phyloP scores from a whole-genome alignment of 1,140 invertebrate species.

The Heliconius himera region DNA sequence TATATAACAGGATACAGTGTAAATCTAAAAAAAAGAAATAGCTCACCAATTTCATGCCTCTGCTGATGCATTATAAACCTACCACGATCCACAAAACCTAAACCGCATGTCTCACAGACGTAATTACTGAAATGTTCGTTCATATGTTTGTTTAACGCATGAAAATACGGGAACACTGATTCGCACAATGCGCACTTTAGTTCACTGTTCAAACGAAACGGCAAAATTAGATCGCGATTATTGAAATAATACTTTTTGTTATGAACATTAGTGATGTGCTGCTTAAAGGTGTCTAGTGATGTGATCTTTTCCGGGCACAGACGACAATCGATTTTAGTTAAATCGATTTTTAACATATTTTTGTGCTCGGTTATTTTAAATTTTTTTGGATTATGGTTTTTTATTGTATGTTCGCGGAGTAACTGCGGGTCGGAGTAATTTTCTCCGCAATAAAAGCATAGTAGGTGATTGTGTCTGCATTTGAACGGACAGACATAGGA shows the following conservation, averaged over 20 bases:
- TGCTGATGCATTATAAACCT: slow-evolving; percentile 77
- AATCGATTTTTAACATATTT: slow-evolving; percentile 69
- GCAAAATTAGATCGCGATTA: slow-evolving; percentile 58
- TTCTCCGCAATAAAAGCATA: slow-evolving; percentile 70
- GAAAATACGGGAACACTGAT: slow-evolving; percentile 62
- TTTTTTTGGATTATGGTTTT: slow-evolving; percentile 61
- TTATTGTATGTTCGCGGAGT: slow-evolving; percentile 53
- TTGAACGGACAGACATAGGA: slow-evolving; percentile 72
- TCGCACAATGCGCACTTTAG: slow-evolving; percentile 64
- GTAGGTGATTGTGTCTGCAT: slow-evolving; percentile 66
- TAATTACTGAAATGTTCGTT: slow-evolving; percentile 77
- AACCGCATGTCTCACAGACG: slow-evolving; percentile 84
- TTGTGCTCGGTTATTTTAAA: slow-evolving; percentile 68
- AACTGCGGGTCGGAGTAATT: slow-evolving; percentile 53
- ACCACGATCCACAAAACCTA: slow-evolving; percentile 80
- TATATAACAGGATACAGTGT: too few relatives aligned
- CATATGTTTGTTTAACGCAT: slow-evolving; percentile 74
- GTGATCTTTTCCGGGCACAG: slow-evolving; percentile 55
- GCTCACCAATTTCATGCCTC: slow-evolving; percentile 58
- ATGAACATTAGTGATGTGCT: slow-evolving; percentile 57
- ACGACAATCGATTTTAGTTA: slow-evolving; percentile 67
- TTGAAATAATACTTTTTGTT: slow-evolving; percentile 66
- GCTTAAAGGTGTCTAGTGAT: slow-evolving; percentile 60
- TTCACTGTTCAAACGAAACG: slow-evolving; percentile 61
- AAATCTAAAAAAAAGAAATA: neutral